These are phyloP conservation scores for Xanthia togata DNA, from an alignment of 2,888 invertebrate genomes.

Conservation along the genomic window DNA sequence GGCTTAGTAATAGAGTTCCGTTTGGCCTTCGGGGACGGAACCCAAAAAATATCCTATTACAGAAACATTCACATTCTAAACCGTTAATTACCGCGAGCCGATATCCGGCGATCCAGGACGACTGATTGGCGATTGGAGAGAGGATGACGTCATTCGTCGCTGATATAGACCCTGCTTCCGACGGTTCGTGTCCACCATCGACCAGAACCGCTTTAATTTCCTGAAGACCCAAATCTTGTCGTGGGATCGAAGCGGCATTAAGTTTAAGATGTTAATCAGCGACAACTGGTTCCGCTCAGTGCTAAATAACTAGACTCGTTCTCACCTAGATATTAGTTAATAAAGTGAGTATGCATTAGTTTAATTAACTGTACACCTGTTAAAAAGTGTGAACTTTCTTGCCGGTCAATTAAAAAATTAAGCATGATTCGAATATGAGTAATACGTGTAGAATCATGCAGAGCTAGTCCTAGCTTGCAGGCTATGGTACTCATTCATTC, in stretches of 20 bases:
- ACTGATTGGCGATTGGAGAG: constrained; percentile 55
- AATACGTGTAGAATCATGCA: not conserved
- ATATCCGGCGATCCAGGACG: constrained; percentile 69
- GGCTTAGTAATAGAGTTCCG: too few species aligned
- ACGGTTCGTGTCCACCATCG: constrained; percentile 29
- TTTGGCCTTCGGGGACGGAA: too few species aligned
- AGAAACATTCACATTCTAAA: constrained; percentile 37
- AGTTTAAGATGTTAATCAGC: constrained; percentile 58
- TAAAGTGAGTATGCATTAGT: constrained; percentile 57
- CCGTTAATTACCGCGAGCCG: constrained; percentile 61
- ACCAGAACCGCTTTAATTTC: constrained; percentile 57
- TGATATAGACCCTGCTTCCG: constrained; percentile 44
- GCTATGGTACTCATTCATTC: too few species aligned
- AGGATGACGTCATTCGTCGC: constrained; percentile 67
- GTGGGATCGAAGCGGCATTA: constrained; percentile 66
- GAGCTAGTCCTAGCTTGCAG: not conserved
- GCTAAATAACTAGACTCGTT: constrained; percentile 56
- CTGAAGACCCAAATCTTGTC: constrained; percentile 61
- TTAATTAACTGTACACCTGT: constrained; percentile 55
- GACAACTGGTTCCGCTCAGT: constrained; percentile 55
- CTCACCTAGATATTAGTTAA: constrained; percentile 63
- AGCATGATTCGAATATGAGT: constrained; percentile 11
- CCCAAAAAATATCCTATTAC: constrained; percentile 22
- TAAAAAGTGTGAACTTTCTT: constrained; percentile 31
- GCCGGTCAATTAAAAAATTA: constrained; percentile 13